Conservation (phyloP, 2,888 invertebrate genomes). For the Melieria picta region DNA sequence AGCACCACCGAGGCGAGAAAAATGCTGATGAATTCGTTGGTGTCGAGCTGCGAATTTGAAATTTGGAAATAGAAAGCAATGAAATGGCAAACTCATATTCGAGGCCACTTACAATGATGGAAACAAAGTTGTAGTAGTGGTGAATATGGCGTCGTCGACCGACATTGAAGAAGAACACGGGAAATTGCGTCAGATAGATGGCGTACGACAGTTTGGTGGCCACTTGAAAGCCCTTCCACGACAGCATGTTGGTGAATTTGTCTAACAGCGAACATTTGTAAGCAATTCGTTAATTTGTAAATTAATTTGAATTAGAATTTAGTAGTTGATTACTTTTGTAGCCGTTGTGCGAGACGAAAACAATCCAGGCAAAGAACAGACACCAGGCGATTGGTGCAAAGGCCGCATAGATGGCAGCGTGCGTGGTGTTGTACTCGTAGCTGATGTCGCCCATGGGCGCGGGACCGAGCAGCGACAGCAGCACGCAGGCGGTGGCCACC, state of each 20-base stretch:
- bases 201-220: conserved; percentile 77
- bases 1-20: conserved; percentile 69
- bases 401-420: conserved; percentile 76
- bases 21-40: conserved; percentile 71
- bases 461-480: conserved; percentile 71
- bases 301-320: neutral
- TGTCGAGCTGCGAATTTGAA: conserved; percentile 68
- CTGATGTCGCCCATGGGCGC: conserved; percentile 73
- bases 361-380: conserved; percentile 74
- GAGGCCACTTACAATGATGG: conserved; percentile 68
- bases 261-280: conserved; percentile 60
- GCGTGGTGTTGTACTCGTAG: conserved; percentile 72
- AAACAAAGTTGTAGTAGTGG: conserved; percentile 71
- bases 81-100: neutral
- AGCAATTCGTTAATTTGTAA: neutral
- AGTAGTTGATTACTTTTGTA: conserved; percentile 67
- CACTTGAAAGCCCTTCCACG: conserved; percentile 72
- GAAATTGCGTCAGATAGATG: conserved; percentile 77
- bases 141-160: conserved; percentile 71
- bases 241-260: conserved; percentile 68
- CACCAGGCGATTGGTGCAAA: conserved; percentile 78
- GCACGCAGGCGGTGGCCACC: conserved; percentile 67
- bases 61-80: neutral
- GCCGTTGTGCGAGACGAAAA: conserved; percentile 73
- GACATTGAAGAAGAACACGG: conserved; percentile 77